A percentile compares a stretch with the other conserved stretches of the same genome.
phyloP scores from a whole-genome alignment of 2,797 vertebrate genomes.

The Zenarchopterus dispar region DNA sequence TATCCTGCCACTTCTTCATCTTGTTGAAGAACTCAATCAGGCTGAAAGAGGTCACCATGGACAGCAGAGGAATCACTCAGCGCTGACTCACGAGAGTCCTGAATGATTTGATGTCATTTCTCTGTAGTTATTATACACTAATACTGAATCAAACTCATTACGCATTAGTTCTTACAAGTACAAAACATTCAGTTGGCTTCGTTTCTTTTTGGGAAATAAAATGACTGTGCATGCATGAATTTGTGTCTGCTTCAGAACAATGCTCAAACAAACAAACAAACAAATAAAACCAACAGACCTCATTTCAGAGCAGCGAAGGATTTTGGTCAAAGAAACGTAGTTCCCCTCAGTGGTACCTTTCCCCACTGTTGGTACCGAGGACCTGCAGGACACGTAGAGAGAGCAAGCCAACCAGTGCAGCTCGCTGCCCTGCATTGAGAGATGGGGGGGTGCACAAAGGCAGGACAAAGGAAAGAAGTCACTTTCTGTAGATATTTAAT shows the following conservation, averaged over 20 bases:
- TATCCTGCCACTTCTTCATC: constrained; percentile 98
- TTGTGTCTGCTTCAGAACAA: too few species aligned
- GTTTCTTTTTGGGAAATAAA: too few species aligned
- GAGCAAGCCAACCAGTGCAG: constrained; percentile 94
- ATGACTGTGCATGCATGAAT: too few species aligned
- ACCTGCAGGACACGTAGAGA: constrained; percentile 93
- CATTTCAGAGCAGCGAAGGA: constrained; percentile 90
- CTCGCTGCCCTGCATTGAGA: constrained; percentile 84
- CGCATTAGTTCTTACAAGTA: too few species aligned
- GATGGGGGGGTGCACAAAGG: too few species aligned
- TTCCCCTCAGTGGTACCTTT: constrained; percentile 92
- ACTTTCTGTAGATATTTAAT: too few species aligned
- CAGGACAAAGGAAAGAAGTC: too few species aligned
- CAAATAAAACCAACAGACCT: constrained; percentile 63
- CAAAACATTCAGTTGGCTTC: too few species aligned
- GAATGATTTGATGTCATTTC: too few species aligned
- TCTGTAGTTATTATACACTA: too few species aligned
- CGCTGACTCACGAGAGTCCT: neutral
- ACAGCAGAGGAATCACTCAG: neutral
- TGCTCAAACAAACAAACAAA: too few species aligned
- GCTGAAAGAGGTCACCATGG: constrained; percentile 62
- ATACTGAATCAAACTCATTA: too few species aligned
- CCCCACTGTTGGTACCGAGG: constrained; percentile 89
- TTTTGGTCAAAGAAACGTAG: constrained; percentile 92
- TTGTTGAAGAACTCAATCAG: constrained; percentile 96